phyloP scores from a whole-genome alignment of 2,888 invertebrate genomes.

The Rosalia funebris region DNA sequence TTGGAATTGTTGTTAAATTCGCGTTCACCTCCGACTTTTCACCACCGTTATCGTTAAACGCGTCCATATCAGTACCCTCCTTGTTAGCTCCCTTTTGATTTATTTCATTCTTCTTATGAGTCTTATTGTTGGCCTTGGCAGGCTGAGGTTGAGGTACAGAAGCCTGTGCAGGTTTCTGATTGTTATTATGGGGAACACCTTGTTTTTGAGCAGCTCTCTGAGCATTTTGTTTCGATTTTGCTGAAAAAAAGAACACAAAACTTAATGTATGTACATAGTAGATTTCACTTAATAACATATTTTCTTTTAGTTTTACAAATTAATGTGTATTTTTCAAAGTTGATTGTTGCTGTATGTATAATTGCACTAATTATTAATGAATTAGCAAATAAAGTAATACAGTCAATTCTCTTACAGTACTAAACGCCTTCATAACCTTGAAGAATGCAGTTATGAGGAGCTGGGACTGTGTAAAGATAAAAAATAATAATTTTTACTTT shows the following conservation, averaged over 20 bases:
- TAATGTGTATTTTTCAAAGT: too few relatives aligned
- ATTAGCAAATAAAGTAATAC: slow-evolving; percentile 32
- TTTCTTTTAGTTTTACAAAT: too few relatives aligned
- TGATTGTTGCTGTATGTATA: slow-evolving; percentile 31
- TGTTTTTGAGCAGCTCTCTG: slow-evolving; percentile 44
- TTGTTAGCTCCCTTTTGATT: slow-evolving; percentile 70
- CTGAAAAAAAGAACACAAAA: slow-evolving; percentile 49
- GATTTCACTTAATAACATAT: too few relatives aligned
- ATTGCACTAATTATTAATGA: slow-evolving; percentile 23
- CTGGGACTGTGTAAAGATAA: slow-evolving; percentile 28
- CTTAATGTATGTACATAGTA: background rate
- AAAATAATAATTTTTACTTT: background rate
- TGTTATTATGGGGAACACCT: slow-evolving; percentile 36
- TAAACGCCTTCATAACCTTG: slow-evolving; percentile 31
- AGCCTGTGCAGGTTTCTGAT: slow-evolving; percentile 37
- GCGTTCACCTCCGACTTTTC: slow-evolving; percentile 33
- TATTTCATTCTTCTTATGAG: slow-evolving; percentile 66
- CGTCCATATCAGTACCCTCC: slow-evolving; percentile 72
- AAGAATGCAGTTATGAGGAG: slow-evolving; percentile 22
- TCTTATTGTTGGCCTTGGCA: slow-evolving; percentile 66
- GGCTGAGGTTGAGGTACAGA: slow-evolving; percentile 60
- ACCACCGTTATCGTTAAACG: slow-evolving; percentile 63
- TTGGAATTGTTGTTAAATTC: slow-evolving; percentile 11
- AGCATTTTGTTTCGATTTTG: slow-evolving; percentile 58
- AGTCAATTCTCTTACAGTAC: slow-evolving; percentile 31